These are phyloP conservation scores for Saturnia japonica DNA, from an alignment of 2,888 invertebrate species.

Conservation along the genomic window DNA sequence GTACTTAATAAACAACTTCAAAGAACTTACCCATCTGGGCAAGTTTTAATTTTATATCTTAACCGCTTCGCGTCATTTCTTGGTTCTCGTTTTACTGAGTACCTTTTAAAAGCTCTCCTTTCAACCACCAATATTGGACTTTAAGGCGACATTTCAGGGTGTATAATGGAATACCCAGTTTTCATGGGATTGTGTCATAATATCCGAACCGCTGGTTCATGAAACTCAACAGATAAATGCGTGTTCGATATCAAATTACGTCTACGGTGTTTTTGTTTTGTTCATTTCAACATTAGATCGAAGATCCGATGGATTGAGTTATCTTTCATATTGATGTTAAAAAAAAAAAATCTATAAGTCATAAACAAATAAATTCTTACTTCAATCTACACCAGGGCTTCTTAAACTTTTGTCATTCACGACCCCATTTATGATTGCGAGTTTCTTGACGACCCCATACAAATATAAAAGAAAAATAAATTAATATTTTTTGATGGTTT, in stretches of 20 bases:
- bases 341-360: neutral
- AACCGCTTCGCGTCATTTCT: constrained; percentile 58
- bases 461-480: too few relatives aligned
- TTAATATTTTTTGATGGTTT: too few relatives aligned
- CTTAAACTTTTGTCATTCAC: too few relatives aligned
- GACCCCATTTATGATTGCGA: too few relatives aligned
- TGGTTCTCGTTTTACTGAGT: constrained; percentile 65
- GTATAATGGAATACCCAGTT: constrained; percentile 32
- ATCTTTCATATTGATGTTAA: neutral
- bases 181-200: constrained; percentile 66
- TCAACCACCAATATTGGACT: constrained; percentile 37
- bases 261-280: constrained; percentile 47
- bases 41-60: constrained; percentile 27
- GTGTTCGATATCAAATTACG: constrained; percentile 72
- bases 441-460: too few relatives aligned
- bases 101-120: constrained; percentile 42
- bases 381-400: too few relatives aligned
- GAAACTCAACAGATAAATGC: constrained; percentile 75
- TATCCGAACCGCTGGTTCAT: constrained; percentile 68
- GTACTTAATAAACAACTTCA: neutral
- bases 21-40: constrained; percentile 13
- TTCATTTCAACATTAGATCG: constrained; percentile 41
- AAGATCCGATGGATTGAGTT: constrained; percentile 6
- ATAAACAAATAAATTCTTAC: too few relatives aligned
- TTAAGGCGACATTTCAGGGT: constrained; percentile 35